These are phyloP conservation scores for Lamellibrachia columna DNA, from an alignment of 2,888 invertebrate species.

Conservation along the genomic window DNA sequence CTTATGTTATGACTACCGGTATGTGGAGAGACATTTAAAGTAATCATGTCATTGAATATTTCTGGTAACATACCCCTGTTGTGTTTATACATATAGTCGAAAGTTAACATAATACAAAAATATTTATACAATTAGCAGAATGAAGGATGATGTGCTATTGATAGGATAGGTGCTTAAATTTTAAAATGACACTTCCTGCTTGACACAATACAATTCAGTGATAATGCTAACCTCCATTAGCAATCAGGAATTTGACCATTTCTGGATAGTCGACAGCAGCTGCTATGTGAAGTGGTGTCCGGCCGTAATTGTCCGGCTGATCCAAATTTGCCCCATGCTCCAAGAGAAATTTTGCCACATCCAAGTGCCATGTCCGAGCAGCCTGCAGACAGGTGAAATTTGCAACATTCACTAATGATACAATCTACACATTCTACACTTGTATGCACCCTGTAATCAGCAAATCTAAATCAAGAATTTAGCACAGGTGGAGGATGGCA, in stretches of 20 bases:
- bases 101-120: not conserved
- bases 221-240: slow-evolving; percentile 49
- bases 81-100: too few relatives aligned
- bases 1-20: too few relatives aligned
- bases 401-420: not conserved
- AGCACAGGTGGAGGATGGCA: too few relatives aligned
- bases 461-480: too few relatives aligned
- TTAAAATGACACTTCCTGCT: not conserved
- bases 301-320: slow-evolving; percentile 53
- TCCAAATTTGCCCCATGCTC: slow-evolving; percentile 57
- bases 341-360: slow-evolving; percentile 59
- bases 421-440: not conserved
- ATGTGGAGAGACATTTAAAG: too few relatives aligned
- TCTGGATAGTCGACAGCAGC: slow-evolving; percentile 63
- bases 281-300: slow-evolving; percentile 63
- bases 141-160: not conserved
- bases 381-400: slow-evolving; percentile 45
- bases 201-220: not conserved
- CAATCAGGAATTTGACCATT: slow-evolving; percentile 60
- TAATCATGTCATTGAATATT: too few relatives aligned
- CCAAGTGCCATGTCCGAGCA: slow-evolving; percentile 60
- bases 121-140: not conserved
- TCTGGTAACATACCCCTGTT: too few relatives aligned
- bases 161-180: not conserved
- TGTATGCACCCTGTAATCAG: too few relatives aligned